Evolutionary conservation across 23 tunicate genomes (phyloP).

Genomic region (Pegea sp.): DNA sequence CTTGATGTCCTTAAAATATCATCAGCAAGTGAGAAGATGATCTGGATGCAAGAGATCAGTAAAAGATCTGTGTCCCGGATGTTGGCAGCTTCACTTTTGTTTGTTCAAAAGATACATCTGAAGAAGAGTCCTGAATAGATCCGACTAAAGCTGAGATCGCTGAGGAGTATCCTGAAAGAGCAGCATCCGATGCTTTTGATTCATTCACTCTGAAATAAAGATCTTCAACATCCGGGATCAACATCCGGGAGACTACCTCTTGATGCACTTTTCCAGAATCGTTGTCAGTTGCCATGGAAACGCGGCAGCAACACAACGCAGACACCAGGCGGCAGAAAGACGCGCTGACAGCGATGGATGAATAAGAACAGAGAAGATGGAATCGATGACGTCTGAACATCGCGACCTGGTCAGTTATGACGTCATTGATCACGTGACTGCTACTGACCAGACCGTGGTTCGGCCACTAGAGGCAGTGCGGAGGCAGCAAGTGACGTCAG

Average conservation of each 20-base stretch:
- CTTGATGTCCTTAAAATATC: slow-evolving; percentile 38
- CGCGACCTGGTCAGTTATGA: neutral
- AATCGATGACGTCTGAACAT: slow-evolving; percentile 32
- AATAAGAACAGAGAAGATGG: slow-evolving; percentile 31
- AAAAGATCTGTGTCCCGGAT: too few species aligned
- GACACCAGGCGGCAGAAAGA: slow-evolving; percentile 96
- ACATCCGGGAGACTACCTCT: slow-evolving; percentile 8
- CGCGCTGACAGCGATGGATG: slow-evolving; percentile 71
- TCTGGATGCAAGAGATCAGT: slow-evolving; percentile 6
- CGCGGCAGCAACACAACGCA: slow-evolving; percentile 62
- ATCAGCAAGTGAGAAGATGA: slow-evolving; percentile 53
- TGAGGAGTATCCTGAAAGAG: slow-evolving; percentile 69
- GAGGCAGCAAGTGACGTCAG: slow-evolving; percentile 62
- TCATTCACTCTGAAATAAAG: slow-evolving; percentile 18
- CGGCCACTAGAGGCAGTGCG: slow-evolving; percentile 59
- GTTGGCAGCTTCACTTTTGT: too few species aligned
- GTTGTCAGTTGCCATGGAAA: slow-evolving; percentile 47
- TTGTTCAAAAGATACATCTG: too few species aligned
- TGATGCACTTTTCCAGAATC: slow-evolving; percentile 42
- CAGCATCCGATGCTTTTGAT: slow-evolving; percentile 51
- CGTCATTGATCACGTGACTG: too few species aligned
- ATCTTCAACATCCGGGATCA: neutral
- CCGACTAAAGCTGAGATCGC: slow-evolving; percentile 75
- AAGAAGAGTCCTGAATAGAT: slow-evolving; percentile 49
- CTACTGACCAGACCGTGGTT: slow-evolving; percentile 32